Conservation (phyloP, 2,113 vertebrate species). For the Oxyura jamaicensis region DNA sequence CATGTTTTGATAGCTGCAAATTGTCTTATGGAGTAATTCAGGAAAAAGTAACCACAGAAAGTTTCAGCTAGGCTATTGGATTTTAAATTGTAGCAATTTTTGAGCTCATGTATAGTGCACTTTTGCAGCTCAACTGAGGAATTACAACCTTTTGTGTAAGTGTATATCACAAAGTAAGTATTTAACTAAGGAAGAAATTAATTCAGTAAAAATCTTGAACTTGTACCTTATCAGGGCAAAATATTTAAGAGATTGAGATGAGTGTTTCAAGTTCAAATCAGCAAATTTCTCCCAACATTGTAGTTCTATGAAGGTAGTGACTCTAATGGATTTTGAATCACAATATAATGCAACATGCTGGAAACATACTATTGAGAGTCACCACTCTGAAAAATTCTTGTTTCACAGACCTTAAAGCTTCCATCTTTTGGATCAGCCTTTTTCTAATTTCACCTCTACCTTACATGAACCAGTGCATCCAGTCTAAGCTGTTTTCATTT, state of each 20-base stretch:
- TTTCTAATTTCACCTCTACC: conserved; percentile 41
- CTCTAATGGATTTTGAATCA: neutral
- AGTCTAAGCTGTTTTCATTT: conserved; percentile 31
- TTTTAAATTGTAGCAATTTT: neutral
- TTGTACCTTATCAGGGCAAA: neutral
- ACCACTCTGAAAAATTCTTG: neutral
- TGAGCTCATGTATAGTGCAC: neutral
- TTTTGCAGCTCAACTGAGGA: neutral
- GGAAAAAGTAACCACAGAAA: neutral
- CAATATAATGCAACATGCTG: neutral
- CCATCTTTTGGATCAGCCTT: neutral
- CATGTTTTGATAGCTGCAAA: neutral
- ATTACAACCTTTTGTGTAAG: neutral
- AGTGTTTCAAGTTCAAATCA: neutral
- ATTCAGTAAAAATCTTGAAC: neutral
- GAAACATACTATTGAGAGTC: neutral
- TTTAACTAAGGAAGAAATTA: neutral
- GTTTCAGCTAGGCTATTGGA: neutral
- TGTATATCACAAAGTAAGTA: neutral
- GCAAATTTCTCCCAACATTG: neutral
- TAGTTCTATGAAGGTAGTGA: neutral
- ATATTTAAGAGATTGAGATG: neutral
- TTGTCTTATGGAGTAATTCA: neutral
- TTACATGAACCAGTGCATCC: conserved; percentile 4
- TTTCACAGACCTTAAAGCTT: neutral